Evolutionary conservation across 1,140 invertebrate genomes (phyloP).

Genomic region (Drosophila neocordata): DNA sequence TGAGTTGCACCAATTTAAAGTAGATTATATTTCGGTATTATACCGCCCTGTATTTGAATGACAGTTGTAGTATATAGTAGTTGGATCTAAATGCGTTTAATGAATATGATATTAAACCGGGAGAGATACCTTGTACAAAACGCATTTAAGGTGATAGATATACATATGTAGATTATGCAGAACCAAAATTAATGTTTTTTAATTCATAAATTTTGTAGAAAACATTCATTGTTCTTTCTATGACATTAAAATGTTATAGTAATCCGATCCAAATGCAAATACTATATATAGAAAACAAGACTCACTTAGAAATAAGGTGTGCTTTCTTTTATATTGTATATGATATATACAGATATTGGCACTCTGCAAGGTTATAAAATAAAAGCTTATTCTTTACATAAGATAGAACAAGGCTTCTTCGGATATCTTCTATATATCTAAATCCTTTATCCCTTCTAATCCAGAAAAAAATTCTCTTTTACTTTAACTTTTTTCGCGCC

Average conservation of each 20-base stretch:
- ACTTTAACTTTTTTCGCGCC: not conserved
- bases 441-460: not conserved
- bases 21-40: no score
- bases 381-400: not conserved
- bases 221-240: no score
- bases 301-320: not conserved
- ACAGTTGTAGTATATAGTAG: not conserved
- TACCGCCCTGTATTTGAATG: no score
- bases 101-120: no score
- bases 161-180: no score
- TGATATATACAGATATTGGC: not conserved
- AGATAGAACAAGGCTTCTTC: not conserved
- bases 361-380: conserved; percentile 1
- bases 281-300: not conserved
- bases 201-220: no score
- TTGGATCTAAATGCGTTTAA: not conserved
- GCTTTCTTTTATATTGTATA: no score
- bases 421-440: not conserved
- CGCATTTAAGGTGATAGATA: not conserved
- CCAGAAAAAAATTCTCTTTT: not conserved
- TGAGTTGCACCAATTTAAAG: no score
- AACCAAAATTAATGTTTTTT: no score
- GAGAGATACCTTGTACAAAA: not conserved
- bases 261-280: conserved; percentile 1
- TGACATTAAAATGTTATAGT: not conserved